Percentiles rank a stretch among this genome's conserved stretches.
These are phyloP conservation scores for Gobio gobio DNA, from an alignment of 2,113 vertebrate species.

Conservation along the genomic window DNA sequence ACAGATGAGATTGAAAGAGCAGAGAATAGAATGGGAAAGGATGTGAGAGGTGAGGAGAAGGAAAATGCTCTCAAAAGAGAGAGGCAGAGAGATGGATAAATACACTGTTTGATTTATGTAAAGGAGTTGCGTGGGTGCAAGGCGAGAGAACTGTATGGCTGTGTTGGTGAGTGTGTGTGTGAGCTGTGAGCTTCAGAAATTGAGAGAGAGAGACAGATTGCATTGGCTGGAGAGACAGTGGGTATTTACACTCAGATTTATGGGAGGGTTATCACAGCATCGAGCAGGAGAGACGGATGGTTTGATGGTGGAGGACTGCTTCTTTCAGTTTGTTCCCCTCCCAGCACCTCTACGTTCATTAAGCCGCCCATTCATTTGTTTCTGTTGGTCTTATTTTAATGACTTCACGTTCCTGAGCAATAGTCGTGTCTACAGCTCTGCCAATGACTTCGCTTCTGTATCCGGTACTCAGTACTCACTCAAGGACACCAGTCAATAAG, in stretches of 20 bases:
- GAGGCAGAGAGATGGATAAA: slow-evolving; percentile 66
- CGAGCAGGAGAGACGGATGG: slow-evolving; percentile 5
- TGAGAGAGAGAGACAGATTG: slow-evolving; percentile 44
- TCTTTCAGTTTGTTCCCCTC: slow-evolving; percentile 9
- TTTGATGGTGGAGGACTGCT: background rate
- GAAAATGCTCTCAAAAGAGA: slow-evolving; percentile 48
- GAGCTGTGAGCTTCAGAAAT: slow-evolving; percentile 43
- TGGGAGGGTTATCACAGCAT: slow-evolving; percentile 42
- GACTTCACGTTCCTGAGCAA: slow-evolving; percentile 41
- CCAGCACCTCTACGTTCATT: slow-evolving; percentile 34
- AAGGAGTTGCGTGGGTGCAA: slow-evolving; percentile 74
- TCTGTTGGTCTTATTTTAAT: slow-evolving; percentile 25
- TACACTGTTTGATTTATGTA: slow-evolving; percentile 76
- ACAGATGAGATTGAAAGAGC: slow-evolving; percentile 20
- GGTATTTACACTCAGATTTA: slow-evolving; percentile 54
- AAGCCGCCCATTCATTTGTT: slow-evolving; percentile 53
- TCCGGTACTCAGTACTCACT: slow-evolving; percentile 36
- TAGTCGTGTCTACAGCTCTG: slow-evolving; percentile 45
- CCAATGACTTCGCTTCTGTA: slow-evolving; percentile 41
- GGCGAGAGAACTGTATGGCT: slow-evolving; percentile 59
- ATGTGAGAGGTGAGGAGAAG: slow-evolving; percentile 33
- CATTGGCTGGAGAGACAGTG: slow-evolving; percentile 39
- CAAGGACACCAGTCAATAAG: slow-evolving; percentile 64
- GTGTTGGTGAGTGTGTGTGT: slow-evolving; percentile 51
- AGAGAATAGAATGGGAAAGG: slow-evolving; percentile 37